Conservation (phyloP, 2,888 invertebrate species). For the Pristionchus japonicus region DNA sequence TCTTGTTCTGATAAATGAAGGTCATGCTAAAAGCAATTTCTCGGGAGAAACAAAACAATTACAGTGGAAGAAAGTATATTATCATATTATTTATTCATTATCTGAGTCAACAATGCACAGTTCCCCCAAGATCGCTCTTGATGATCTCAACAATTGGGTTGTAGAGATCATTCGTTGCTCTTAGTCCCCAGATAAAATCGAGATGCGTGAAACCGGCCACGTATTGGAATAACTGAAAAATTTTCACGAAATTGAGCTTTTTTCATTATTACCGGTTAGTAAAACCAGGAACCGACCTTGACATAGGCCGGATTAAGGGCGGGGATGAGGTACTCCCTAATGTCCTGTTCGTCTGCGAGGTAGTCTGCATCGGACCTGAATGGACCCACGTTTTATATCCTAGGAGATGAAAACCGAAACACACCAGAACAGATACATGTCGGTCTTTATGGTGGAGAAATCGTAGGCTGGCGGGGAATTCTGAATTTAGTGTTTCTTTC, state of each 20-base stretch:
- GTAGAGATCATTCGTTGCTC: slow-evolving; percentile 59
- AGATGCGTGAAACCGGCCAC: slow-evolving; percentile 61
- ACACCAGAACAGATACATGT: slow-evolving; percentile 46
- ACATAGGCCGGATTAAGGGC: slow-evolving; percentile 53
- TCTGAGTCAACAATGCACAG: not conserved
- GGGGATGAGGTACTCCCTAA: slow-evolving; percentile 54
- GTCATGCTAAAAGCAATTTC: no score
- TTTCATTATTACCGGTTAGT: no score
- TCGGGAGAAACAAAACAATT: no score
- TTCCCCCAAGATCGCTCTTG: slow-evolving; percentile 15
- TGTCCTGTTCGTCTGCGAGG: slow-evolving; percentile 61
- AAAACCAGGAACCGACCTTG: slow-evolving; percentile 37
- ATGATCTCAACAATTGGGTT: slow-evolving; percentile 54
- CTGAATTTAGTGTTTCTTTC: slow-evolving; percentile 44
- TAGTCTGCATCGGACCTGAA: slow-evolving; percentile 64
- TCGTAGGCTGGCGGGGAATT: slow-evolving; percentile 59
- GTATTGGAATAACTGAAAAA: slow-evolving; percentile 51
- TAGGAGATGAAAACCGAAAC: not conserved
- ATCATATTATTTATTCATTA: not conserved
- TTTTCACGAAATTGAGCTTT: not conserved
- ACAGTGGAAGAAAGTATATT: no score
- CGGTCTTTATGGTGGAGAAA: slow-evolving; percentile 53
- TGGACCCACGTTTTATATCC: no score
- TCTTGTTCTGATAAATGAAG: no score
- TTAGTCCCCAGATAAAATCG: slow-evolving; percentile 65